A percentile compares a stretch with the other conserved stretches of the same genome.
Conservation (phyloP, 2,113 vertebrate species). For the Gavia stellata region DNA sequence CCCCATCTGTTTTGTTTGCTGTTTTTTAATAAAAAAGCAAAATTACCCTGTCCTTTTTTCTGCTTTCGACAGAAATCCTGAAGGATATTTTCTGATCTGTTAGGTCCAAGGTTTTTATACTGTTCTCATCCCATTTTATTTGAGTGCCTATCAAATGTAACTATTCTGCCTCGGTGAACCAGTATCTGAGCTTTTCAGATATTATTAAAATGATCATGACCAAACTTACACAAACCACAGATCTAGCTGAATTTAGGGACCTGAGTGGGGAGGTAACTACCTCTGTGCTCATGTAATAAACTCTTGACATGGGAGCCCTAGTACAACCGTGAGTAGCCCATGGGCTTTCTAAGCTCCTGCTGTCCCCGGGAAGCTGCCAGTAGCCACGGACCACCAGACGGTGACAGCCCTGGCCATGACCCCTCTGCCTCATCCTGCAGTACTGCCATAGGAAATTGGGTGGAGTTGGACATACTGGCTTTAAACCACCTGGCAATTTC, state of each 20-base stretch:
- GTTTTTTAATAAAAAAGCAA: conserved; percentile 6
- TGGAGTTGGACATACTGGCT: not conserved
- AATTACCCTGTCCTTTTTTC: not conserved
- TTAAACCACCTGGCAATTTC: not conserved
- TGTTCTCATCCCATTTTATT: not conserved
- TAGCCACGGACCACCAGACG: not conserved
- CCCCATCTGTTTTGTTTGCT: conserved; percentile 32
- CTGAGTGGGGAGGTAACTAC: not conserved
- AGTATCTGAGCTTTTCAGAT: not conserved
- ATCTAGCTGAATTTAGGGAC: not conserved
- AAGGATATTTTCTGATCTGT: not conserved
- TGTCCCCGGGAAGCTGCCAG: not conserved
- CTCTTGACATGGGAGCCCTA: not conserved
- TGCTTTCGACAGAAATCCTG: not conserved
- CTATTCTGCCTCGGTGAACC: not conserved
- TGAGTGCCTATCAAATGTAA: not conserved
- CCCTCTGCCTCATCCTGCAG: not conserved
- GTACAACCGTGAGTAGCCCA: not conserved
- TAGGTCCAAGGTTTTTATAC: not conserved
- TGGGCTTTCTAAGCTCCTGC: not conserved
- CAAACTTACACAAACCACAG: not conserved
- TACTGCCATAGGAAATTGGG: not conserved
- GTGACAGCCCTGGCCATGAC: not conserved
- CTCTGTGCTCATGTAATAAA: not conserved
- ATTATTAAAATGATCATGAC: not conserved